Evolutionary conservation across 2,888 invertebrate genomes (phyloP), one percentile per base, ranked within the genome.

Genomic region (Archaeoteleia sp.): DNA sequence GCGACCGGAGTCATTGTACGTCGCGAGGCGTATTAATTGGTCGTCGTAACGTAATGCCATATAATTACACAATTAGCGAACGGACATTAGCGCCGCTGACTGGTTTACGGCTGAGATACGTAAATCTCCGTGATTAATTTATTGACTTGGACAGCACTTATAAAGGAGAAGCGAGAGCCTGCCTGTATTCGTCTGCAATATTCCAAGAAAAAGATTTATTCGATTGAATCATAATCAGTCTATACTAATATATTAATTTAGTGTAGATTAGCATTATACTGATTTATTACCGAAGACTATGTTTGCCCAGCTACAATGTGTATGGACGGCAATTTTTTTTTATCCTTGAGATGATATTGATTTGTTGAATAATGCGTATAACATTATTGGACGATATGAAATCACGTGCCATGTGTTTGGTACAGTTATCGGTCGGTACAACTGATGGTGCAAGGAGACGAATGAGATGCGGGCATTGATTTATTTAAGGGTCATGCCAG

Each of bases 1-100:
- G 23, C 62, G 25, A 15, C 12, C 45, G 40, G 27, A 60, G 65
- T 71, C 57, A 65, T 67, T 65, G 70, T 68, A 68, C 58, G 61
- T 46, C 69, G 63, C 65, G 49, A 54, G 63, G 53, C 58, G 69
- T 69, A 66, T 71, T 67, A 71, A 67, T 67, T 67, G 67, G 57
- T 32, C 61, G 62, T 61, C 67, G 78, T 77, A 79, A 78, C 78
- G 72, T 80, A 81, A 83, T 78, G 80, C 78, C 78, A 80, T 81
- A 78, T 82, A 83, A 84, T 85, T 84, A 85, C 79, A 78, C 81
- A 84, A 83, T 85, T 84, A 84, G 81, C 78, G 74, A 73, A 73
- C 72, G 71, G 69, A 74, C 79, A 78, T 81, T 82, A 79, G 79
- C 77, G 75, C 74, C 77, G 79, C 72, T 78, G 82, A 81, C 80